Evolutionary conservation across 2,888 invertebrate genomes (phyloP), one percentile per base, ranked within the genome.

Genomic region (Philereme transversata): DNA sequence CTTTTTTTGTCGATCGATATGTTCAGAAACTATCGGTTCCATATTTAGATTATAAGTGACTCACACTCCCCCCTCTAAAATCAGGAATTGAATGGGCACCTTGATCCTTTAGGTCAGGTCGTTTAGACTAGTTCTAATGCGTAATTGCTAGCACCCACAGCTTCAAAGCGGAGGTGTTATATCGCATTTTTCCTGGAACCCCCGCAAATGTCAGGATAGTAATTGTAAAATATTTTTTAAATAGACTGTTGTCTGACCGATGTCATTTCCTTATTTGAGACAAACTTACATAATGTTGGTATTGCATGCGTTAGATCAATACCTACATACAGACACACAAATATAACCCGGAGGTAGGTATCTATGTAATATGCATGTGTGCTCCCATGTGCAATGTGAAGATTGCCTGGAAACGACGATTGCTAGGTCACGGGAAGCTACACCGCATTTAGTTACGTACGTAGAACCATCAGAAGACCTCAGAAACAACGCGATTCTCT

Each of bases 41-140:
- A 22, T 22, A 22, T 22, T 22, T 22, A 22, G 22, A 22, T 22
- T 22, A 22, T 22, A 22, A 22, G 3, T 22, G 22, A 22, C 1
- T 22, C 22, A 2, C 22, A 22, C 22, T 22, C 22, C 22, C 22
- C 22, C 22, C 22, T 22, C 22, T 40, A 8, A 56, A 61, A 59
- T 60, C 59, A 52, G 60, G 54, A 64, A 62, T 55, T 47, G 45
- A 46, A 10, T 44, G 56, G 60, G 62, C 62, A 71, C 83, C 82
- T 83, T 83, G 82, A 79, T 77, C 77, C 75, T 67, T 54, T 79
- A 78, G 85, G 85, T 87, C 83, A 86, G 63, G 83, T 84, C 77
- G 75, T 83, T 85, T 86, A 83, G 76, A 75, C 77, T 72, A 75
- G 74, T 72, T 77, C 70, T 79, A 78, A 74, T 77, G 70, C 69